phyloP scores from a whole-genome alignment of 1,140 invertebrate genomes.

The Leptoteleia sp. region DNA sequence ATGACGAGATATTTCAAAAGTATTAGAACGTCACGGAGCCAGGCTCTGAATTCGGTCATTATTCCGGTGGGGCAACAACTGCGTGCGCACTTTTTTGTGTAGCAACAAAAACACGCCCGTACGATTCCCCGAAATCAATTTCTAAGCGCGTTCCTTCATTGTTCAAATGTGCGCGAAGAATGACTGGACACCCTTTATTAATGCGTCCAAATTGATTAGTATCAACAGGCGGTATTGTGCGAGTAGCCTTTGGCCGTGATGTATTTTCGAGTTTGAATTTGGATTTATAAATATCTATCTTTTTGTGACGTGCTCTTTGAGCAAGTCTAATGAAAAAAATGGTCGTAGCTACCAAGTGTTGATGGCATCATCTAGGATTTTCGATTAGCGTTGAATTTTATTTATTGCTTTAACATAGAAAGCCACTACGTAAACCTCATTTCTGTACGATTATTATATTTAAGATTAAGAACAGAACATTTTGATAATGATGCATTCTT shows the following conservation, averaged over 20 bases:
- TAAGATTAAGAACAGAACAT: no score
- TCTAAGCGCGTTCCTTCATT: conserved; percentile 32
- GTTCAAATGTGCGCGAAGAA: conserved; percentile 35
- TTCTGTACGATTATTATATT: no score
- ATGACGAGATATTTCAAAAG: conserved; percentile 21
- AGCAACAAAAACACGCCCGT: conserved; percentile 34
- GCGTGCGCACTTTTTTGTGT: conserved; percentile 28
- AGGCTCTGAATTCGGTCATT: conserved; percentile 18
- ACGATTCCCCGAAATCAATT: conserved; percentile 52
- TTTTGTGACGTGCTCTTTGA: conserved; percentile 2
- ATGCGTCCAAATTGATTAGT: conserved; percentile 49
- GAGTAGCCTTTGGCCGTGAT: background rate
- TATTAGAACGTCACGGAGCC: conserved; percentile 22
- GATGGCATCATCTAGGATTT: conserved; percentile 9
- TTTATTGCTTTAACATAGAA: no score
- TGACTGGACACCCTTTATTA: conserved; percentile 57
- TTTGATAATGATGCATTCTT: no score
- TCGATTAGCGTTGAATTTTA: background rate
- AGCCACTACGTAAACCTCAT: no score
- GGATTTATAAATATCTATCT: conserved; percentile 43
- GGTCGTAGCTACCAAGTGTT: background rate
- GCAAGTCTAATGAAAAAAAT: background rate
- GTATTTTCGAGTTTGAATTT: conserved; percentile 24
- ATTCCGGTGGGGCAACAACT: conserved; percentile 34
- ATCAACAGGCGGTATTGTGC: conserved; percentile 51